Conservation (phyloP, 2,113 vertebrate genomes). For the Nipponia nippon region DNA sequence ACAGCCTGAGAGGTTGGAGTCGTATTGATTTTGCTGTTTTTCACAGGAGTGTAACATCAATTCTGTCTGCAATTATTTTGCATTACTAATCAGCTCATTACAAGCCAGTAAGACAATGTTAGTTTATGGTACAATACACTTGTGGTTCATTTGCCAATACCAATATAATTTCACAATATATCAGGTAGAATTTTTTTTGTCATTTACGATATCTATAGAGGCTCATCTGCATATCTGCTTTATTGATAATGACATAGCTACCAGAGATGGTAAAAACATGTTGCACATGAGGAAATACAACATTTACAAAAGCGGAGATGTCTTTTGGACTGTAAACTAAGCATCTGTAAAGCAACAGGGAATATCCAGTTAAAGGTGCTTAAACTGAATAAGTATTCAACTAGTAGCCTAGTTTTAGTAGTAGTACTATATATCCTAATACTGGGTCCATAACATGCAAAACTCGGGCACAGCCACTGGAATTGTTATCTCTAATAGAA, state of each 20-base stretch:
- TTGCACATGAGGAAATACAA: neutral
- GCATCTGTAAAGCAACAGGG: neutral
- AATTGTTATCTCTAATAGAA: neutral
- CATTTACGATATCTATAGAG: neutral
- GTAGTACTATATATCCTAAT: neutral
- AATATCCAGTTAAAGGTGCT: neutral
- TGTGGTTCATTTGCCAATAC: slow-evolving; percentile 45
- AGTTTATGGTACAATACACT: slow-evolving; percentile 4
- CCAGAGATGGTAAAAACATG: neutral
- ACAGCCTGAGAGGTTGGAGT: slow-evolving; percentile 11
- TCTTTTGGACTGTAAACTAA: neutral
- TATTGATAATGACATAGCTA: neutral
- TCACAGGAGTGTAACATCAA: neutral
- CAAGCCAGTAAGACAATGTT: slow-evolving; percentile 39
- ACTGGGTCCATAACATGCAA: neutral
- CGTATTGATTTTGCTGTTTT: neutral
- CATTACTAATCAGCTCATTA: slow-evolving; percentile 67
- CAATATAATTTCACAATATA: neutral
- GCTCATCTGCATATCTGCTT: neutral
- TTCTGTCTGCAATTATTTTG: slow-evolving; percentile 52
- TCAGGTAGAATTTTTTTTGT: neutral
- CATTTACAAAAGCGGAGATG: neutral
- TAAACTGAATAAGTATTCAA: neutral
- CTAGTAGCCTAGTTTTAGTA: neutral
- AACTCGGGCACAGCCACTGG: neutral